Conservation (phyloP, 1,140 invertebrate species). For the Theocolax elegans region DNA sequence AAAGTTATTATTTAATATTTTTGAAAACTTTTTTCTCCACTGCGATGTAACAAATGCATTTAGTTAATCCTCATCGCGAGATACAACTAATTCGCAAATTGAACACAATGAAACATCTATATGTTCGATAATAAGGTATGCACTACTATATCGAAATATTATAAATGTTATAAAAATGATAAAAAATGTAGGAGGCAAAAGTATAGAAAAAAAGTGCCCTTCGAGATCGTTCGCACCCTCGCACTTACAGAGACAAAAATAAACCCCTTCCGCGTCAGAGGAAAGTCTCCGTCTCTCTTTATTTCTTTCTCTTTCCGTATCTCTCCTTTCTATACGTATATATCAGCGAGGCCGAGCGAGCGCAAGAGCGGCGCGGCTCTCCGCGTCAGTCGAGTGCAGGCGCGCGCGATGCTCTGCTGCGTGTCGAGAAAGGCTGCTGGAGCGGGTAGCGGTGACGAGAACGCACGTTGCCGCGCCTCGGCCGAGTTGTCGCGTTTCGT, state of each 20-base stretch:
- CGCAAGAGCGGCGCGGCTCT: background rate
- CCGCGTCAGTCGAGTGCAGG: constrained; percentile 6
- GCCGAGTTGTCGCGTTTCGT: constrained; percentile 24
- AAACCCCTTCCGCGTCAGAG: constrained; percentile 44
- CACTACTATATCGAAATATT: too few relatives aligned
- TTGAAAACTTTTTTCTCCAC: too few relatives aligned
- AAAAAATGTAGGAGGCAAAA: too few relatives aligned
- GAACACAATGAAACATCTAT: too few relatives aligned
- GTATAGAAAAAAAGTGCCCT: too few relatives aligned
- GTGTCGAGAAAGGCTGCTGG: constrained; percentile 54
- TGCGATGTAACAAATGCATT: too few relatives aligned
- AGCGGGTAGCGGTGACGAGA: constrained; percentile 30
- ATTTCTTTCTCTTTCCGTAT: background rate
- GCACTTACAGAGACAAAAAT: constrained; percentile 42
- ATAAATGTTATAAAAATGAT: too few relatives aligned
- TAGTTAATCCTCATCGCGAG: too few relatives aligned
- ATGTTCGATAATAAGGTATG: too few relatives aligned
- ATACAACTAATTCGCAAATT: too few relatives aligned
- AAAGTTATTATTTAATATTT: too few relatives aligned
- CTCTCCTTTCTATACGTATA: background rate
- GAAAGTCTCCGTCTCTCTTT: background rate
- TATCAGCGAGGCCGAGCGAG: background rate
- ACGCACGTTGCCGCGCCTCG: constrained; percentile 8
- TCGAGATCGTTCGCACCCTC: too few relatives aligned
- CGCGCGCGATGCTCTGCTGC: constrained; percentile 57